Base-by-base conservation (phyloP, 2,113 vertebrate genomes). In the Notarius quadriscutis region DNA sequence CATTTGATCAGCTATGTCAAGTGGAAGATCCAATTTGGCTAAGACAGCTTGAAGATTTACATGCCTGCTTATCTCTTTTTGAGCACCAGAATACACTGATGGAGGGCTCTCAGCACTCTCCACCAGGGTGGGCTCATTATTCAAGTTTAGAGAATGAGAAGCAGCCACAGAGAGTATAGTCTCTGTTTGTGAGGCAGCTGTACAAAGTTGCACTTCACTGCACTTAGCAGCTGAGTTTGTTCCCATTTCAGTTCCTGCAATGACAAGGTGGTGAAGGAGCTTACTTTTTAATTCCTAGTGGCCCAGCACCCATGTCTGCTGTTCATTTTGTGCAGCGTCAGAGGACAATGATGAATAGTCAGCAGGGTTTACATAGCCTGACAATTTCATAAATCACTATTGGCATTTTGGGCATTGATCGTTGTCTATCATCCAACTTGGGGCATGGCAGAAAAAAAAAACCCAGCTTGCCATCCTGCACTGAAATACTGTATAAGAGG, bases 141-240 rank as follows among this genome's bases (percentile, higher is more conserved):
- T 65, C 81, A 82, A 80, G 50, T 79, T 79, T 55, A 81, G 41
- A 50, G 41, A 65, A 63, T 48, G n/a, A 65, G n/a, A 65, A 82
- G 57, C 60, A 65, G 60, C 6, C 81, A 62, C 2, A 65, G 5
- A 65, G 6, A 65, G 58, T 50, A 65, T 11, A 60, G 55, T 79
- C 6, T 57, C 14, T 57, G 75, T 10, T 58, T 58, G 27, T 81
- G 78, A 34, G n/a, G 18, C 55, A 81, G 27, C 53, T 34, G 55
- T 81, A 60, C 15, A 81, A 60, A 81, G 55, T 34, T 81, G 78
- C n/a, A 78, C 50, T 53, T 78, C 50, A 78, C 75, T n/a, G 75
- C 72, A 77, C 75, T 55, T 25, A 27, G 14, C 75, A 55, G 75
- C n/a, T 80, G 53, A 57, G n/a, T 18, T 8, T 57, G 6, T 17